Conservation (phyloP, 2,113 vertebrate genomes). For the Apodemus sylvaticus region DNA sequence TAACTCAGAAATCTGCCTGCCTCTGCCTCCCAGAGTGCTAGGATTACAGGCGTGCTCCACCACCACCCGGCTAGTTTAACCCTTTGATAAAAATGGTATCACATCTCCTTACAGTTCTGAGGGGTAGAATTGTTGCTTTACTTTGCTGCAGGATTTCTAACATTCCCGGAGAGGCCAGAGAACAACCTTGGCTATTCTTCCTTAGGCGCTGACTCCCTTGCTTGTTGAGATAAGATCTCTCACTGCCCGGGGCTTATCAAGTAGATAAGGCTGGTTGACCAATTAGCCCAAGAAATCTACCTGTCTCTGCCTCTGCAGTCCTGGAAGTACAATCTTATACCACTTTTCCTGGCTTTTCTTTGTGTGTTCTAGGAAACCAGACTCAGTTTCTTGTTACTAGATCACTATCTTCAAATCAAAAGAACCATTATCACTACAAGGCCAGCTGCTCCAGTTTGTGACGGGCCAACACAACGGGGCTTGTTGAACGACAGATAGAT, state of each 20-base stretch:
- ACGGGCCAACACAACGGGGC: not conserved
- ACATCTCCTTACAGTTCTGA: too few relatives aligned
- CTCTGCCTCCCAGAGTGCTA: too few relatives aligned
- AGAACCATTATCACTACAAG: not conserved
- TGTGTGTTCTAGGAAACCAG: not conserved
- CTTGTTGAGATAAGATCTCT: not conserved
- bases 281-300: not conserved
- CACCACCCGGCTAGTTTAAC: too few relatives aligned
- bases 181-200: not conserved
- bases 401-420: not conserved
- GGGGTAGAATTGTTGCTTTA: not conserved
- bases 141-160: not conserved
- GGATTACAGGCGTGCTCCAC: too few relatives aligned
- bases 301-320: not conserved
- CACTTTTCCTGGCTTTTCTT: not conserved
- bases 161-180: not conserved
- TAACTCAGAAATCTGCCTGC: too few relatives aligned
- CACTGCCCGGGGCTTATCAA: not conserved
- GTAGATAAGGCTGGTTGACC: not conserved
- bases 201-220: not conserved
- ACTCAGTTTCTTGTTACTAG: not conserved
- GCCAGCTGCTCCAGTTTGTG: not conserved
- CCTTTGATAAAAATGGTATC: not conserved
- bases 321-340: not conserved
- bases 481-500: not conserved